These are phyloP conservation scores for Anguilla megastoma DNA, from an alignment of 2,797 vertebrate species.

Conservation along the genomic window DNA sequence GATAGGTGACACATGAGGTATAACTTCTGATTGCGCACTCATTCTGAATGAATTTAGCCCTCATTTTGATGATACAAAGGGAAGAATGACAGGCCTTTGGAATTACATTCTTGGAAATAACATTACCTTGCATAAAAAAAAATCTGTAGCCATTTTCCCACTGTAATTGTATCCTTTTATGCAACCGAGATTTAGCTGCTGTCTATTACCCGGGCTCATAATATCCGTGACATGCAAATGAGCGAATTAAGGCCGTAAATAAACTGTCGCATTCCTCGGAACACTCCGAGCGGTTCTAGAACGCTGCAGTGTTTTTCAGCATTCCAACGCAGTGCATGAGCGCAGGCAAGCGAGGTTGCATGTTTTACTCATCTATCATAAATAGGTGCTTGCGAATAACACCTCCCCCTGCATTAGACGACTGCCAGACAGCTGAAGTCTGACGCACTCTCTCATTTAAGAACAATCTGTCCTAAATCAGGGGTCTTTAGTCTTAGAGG, in stretches of 20 bases:
- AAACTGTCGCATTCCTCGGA: neutral
- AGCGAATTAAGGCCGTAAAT: neutral
- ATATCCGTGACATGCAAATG: neutral
- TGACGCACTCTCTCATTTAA: too few relatives aligned
- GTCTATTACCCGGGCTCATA: neutral
- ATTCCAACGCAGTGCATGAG: neutral
- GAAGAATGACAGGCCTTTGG: neutral
- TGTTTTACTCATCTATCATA: too few relatives aligned
- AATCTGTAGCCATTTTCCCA: neutral
- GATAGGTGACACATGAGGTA: neutral
- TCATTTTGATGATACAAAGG: neutral
- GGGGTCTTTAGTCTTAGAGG: too few relatives aligned
- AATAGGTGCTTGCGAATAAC: neutral
- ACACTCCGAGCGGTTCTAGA: neutral
- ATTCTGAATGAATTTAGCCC: neutral
- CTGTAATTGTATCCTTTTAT: neutral
- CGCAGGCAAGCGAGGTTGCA: too few relatives aligned
- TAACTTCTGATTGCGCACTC: neutral
- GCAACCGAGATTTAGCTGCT: neutral
- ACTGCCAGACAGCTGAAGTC: too few relatives aligned
- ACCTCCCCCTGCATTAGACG: too few relatives aligned
- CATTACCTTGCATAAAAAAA: neutral
- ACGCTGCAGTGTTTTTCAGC: neutral
- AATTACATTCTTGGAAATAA: neutral
- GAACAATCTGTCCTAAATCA: too few relatives aligned